These are phyloP conservation scores for Enteromius mattozi DNA, from an alignment of 2,797 vertebrate species.

Conservation along the genomic window DNA sequence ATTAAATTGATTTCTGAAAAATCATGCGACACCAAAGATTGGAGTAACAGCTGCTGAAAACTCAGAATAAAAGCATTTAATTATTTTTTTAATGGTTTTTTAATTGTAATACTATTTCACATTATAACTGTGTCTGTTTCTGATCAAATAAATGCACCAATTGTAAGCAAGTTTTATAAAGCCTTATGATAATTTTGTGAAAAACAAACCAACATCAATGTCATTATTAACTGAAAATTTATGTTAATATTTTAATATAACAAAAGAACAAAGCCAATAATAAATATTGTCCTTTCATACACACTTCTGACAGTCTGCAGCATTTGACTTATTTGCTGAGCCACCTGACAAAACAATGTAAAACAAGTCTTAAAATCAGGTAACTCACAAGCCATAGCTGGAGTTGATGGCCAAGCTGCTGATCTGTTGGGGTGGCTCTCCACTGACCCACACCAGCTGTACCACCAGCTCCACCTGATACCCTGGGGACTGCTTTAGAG, in stretches of 20 bases:
- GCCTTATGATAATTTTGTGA: background rate
- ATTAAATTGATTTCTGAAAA: background rate
- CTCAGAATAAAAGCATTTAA: background rate
- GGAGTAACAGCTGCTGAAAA: background rate
- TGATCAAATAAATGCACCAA: background rate
- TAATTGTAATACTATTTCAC: background rate
- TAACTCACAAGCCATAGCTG: conserved; percentile 88
- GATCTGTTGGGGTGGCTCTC: conserved; percentile 97
- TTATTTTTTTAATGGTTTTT: background rate
- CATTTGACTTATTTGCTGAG: background rate
- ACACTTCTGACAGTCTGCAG: background rate
- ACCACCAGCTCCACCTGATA: conserved; percentile 96
- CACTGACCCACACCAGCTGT: conserved; percentile 97
- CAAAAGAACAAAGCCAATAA: background rate
- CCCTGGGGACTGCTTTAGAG: conserved; percentile 94
- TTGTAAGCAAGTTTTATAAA: background rate
- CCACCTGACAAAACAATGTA: background rate
- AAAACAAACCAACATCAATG: background rate
- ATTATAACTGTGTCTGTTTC: background rate
- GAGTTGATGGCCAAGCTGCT: conserved; percentile 95
- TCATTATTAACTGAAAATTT: background rate
- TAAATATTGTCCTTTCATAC: background rate
- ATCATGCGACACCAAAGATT: background rate
- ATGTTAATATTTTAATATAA: background rate
- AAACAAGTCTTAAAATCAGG: conserved; percentile 24